A percentile compares a stretch with the other conserved stretches of the same genome.
These are phyloP conservation scores for Enteromius mattozi DNA, from an alignment of 2,797 vertebrate genomes.

Conservation along the genomic window DNA sequence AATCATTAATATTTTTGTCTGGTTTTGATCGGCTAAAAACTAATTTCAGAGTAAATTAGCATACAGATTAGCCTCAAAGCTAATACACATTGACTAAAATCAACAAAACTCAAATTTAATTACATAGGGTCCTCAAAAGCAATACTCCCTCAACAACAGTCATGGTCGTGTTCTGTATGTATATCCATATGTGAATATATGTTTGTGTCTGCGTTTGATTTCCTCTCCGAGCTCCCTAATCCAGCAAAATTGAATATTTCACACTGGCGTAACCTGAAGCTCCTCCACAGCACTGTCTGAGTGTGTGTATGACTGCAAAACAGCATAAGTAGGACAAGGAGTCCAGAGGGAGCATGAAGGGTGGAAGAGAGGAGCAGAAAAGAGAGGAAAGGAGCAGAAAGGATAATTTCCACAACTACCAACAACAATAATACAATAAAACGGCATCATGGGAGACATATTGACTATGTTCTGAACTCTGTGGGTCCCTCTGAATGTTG, in stretches of 20 bases:
- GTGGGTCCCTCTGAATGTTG: not conserved
- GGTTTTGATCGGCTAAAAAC: not conserved
- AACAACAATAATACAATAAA: slow-evolving; percentile 39
- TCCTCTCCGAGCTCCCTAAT: slow-evolving; percentile 2
- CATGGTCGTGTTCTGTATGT: not conserved
- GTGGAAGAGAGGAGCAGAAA: slow-evolving; percentile 34
- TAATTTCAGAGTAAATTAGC: not conserved
- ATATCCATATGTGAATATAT: not conserved
- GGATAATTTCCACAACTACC: slow-evolving; percentile 31
- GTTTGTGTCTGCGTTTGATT: not conserved
- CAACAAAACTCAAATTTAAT: not conserved
- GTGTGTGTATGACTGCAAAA: slow-evolving; percentile 9
- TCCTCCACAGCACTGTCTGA: slow-evolving; percentile 12
- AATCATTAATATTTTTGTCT: not conserved
- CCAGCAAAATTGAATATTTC: slow-evolving; percentile 44
- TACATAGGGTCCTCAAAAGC: not conserved
- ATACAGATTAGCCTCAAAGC: not conserved
- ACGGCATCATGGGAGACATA: slow-evolving; percentile 20
- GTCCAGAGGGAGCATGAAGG: slow-evolving; percentile 29
- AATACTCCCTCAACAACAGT: not conserved
- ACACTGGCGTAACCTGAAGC: slow-evolving; percentile 39
- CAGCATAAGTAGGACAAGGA: slow-evolving; percentile 37
- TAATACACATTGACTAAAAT: not conserved
- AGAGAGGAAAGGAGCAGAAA: slow-evolving; percentile 31
- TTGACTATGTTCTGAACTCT: slow-evolving; percentile 1